Percentiles rank a stretch among this genome's conserved stretches.
Evolutionary conservation across 2,888 invertebrate genomes (phyloP).

Genomic region (Drosophila formosana): DNA sequence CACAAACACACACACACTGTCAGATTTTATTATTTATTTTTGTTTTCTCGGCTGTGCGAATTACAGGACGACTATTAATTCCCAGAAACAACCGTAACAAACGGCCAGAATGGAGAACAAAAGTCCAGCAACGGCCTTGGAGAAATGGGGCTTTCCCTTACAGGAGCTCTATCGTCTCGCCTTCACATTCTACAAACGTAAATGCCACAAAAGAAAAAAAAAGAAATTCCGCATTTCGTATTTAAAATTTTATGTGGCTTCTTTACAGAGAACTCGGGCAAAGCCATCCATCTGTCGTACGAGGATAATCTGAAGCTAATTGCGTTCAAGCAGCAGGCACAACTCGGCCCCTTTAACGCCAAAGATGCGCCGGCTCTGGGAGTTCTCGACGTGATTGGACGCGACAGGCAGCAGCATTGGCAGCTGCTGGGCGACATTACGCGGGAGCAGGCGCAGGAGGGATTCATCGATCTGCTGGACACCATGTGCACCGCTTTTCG

Average conservation of each 20-base stretch:
- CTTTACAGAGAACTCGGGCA: constrained; percentile 96
- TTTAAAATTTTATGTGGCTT: constrained; percentile 34
- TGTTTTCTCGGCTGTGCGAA: constrained; percentile 61
- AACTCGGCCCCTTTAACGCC: constrained; percentile 92
- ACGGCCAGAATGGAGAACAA: constrained; percentile 25
- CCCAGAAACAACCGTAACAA: neutral
- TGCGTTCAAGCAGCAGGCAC: constrained; percentile 96
- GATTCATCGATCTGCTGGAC: constrained; percentile 95
- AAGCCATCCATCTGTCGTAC: constrained; percentile 97
- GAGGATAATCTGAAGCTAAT: constrained; percentile 96
- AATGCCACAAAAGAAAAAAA: neutral
- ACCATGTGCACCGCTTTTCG: constrained; percentile 95
- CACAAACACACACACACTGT: constrained; percentile 41
- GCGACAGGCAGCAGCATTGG: constrained; percentile 97
- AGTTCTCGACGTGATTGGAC: constrained; percentile 97
- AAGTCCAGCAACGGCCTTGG: constrained; percentile 52
- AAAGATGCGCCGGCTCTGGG: constrained; percentile 93
- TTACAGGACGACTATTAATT: constrained; percentile 17
- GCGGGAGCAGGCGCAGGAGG: constrained; percentile 94
- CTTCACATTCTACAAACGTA: constrained; percentile 97
- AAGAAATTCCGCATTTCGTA: neutral
- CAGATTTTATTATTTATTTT: constrained; percentile 70
- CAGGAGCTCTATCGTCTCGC: constrained; percentile 95
- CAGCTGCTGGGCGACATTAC: constrained; percentile 94
- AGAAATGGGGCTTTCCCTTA: constrained; percentile 89